A percentile compares a stretch with the other conserved stretches of the same genome.
These are phyloP conservation scores for Oriolus oriolus DNA, from an alignment of 2,113 vertebrate genomes.

Conservation along the genomic window DNA sequence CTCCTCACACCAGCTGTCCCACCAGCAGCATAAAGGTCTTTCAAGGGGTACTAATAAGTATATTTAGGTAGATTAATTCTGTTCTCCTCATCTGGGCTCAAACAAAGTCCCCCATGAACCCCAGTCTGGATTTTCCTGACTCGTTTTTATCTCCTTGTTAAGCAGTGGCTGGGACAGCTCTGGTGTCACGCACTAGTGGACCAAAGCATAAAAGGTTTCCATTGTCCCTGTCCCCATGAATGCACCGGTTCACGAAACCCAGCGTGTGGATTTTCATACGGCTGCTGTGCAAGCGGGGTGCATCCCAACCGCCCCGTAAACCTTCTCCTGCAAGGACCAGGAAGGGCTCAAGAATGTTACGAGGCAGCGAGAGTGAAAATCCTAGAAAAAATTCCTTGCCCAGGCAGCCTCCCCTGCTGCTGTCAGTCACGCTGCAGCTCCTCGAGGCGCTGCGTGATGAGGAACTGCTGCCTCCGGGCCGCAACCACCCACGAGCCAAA, in stretches of 20 bases:
- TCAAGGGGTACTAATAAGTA: background rate
- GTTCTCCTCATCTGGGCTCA: background rate
- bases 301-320: background rate
- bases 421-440: slow-evolving; percentile 40
- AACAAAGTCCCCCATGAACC: background rate
- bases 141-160: background rate
- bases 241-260: background rate
- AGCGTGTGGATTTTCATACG: background rate
- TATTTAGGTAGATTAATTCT: background rate
- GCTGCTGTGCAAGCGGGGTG: background rate
- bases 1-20: background rate
- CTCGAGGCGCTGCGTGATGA: background rate
- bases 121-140: background rate
- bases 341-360: background rate
- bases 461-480: background rate
- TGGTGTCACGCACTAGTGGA: background rate
- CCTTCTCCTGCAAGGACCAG: background rate
- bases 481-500: slow-evolving; percentile 7
- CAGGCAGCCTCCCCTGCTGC: background rate
- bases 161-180: background rate
- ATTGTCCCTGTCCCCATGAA: background rate
- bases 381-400: background rate
- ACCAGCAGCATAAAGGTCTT: background rate
- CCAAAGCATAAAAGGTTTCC: background rate
- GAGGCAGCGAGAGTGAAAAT: background rate